Evolutionary conservation across 2,888 invertebrate genomes (phyloP), one percentile per base, ranked within the genome.

Genomic region (Epicampocera succincta): DNA sequence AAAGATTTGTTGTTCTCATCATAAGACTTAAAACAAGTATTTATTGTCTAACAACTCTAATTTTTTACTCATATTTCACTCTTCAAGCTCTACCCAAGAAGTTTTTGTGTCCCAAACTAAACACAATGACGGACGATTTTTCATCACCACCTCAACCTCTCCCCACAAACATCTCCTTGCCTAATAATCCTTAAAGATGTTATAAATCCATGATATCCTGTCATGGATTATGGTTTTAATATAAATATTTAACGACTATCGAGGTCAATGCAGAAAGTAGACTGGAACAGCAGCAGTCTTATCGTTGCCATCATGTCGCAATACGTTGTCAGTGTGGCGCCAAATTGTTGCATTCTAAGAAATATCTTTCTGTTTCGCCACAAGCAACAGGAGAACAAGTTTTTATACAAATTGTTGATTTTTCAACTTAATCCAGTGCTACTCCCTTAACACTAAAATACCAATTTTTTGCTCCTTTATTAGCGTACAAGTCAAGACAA

Each of bases 211-310:
- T 65, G 58, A 60, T 29, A 58, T 68, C 40, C 56, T 58, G 58
- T 60, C 46, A 17, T 48, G 60, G 66, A 58, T 73, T 68, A 79
- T 68, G 33, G 72, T 73, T 66, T 66, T 21, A 52, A 54, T 44
- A 61, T 21, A 69, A 60, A 58, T 65, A 52, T 66, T 60, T 60
- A 66, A 60, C 50, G 72, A 60, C 61, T 79, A 68, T 56, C 50
- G 29, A 2, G 66, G 60, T 46, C 44, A 46, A 63, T 48, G 19
- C 11, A 29, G 11, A 15, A 48, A 60, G 6, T 33, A 9, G 9
- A 33, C 29, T 54, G 40, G 17, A 73, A 29, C 2, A 46, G 33
- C 19, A 44, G 13, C 33, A 40, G 25, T 60, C 44, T 76, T 54
- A 63, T 21, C 19, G 17, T 52, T 72, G 50, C 38, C 54, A 54